Base-by-base conservation (phyloP, 2,113 vertebrate species). In the Ophiodon elongatus region DNA sequence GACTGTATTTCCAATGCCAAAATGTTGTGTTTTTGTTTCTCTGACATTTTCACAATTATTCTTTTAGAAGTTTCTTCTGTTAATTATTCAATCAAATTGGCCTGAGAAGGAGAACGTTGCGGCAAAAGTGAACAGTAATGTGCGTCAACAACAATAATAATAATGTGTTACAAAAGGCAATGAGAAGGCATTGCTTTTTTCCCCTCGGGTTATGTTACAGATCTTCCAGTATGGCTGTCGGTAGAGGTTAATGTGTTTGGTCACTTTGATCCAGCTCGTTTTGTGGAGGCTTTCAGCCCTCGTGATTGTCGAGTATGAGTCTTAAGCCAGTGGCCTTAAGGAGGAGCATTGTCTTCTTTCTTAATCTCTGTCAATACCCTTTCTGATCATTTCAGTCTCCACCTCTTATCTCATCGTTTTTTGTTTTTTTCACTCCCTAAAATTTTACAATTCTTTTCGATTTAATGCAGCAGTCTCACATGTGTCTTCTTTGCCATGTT, bases 251-350 rank as follows among this genome's bases (percentile, higher is more conserved):
- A 87, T 85, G 47, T 80, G 76, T 72, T 78, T 41, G 79, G 79
- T 79, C 78, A 52, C 74, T 86, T 91, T 91, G 92, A 93, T 92
- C 90, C 85, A 60, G 78, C 83, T 76, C 52, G 66, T 88, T n/a
- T 79, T 71, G 47, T 73, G 59, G 37, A 66, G 82, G 80, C 79
- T 76, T 79, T 88, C 84, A 19, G 64, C 54, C 33, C 27, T 21
- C 6, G 43, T 65, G 52, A 67, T 76, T 77, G 56, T 79, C 54
- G 52, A 88, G 68, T 88, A 68, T 56, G 45, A 50, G 76, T 79
- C 77, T 76, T 35, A 87, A 94, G 85, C 83, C 79, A 56, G 33
- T 82, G 77, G 81, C 56, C 63, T 41, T 2, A 15, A 70, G 29
- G 37, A 63, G 41, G n/a, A 31, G 35, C 31, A 31, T n/a, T 11